Evolutionary conservation across 2,888 invertebrate genomes (phyloP), one percentile per base, ranked within the genome.

Genomic region (Herminia tarsipennalis): DNA sequence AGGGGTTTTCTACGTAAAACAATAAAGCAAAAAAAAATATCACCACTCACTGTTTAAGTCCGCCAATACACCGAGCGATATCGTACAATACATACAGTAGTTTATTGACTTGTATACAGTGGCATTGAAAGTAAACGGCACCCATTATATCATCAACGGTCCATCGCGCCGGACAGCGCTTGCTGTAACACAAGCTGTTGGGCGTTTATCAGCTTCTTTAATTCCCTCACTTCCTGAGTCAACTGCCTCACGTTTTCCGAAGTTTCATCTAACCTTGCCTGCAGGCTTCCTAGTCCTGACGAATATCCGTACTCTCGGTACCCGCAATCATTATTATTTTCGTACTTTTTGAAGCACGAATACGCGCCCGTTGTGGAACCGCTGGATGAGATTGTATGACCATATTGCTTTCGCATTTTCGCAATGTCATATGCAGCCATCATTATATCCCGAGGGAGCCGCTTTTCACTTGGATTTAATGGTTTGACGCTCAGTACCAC

Each of bases 401-500:
- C 93, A 66, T 94, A 93, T 70, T 94, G 92, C 73, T 95, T 96
- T 28, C 95, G 91, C 84, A 94, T 94, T 73, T 95, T 81, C 6
- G 96, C 96, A 30, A 96, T 95, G 65, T 96, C 95, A 72, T 96
- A 95, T 5, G 96, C 96, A 1, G 95, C 94, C 88, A 94, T 94
- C 76, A 97, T 93, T 62, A 97, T 95, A 57, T 96, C 96, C 41
- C 94, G 92, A 0, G 96, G 97, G 28, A 97, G 84, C 29, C 96
- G 92, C 72, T 95, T 96, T 73, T 97, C 96, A 55, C 96, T 94
- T 0, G 96, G 96, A 86, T 96, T 96, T 39, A 96, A 83, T 0
- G 96, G 97, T 76, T 96, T 95, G 0, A 97, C 96, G 62, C 96
- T 96, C 21, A 96, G 78, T 0, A 96, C 96, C 0, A 96, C 96